These are phyloP conservation scores for Deroplatys truncata DNA, from an alignment of 2,888 invertebrate species.

Conservation along the genomic window DNA sequence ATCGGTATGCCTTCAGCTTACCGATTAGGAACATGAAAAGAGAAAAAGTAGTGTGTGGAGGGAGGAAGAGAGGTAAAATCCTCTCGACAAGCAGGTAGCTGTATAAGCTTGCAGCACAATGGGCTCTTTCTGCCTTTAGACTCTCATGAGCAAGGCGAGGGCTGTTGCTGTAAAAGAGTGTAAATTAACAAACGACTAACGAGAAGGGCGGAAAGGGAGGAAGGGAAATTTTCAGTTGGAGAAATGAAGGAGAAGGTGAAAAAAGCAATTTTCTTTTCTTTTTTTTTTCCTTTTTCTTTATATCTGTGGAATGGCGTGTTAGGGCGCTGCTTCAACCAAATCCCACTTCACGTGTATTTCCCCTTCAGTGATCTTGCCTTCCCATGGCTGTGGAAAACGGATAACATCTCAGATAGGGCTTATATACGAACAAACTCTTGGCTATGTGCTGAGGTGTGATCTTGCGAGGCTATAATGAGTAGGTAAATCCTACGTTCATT, in stretches of 20 bases:
- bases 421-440: no score
- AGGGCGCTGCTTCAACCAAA: neutral
- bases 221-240: neutral
- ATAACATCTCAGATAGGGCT: neutral
- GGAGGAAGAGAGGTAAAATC: neutral
- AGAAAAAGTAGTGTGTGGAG: no score
- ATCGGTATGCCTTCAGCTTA: neutral
- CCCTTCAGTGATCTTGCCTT: neutral
- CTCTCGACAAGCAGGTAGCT: neutral
- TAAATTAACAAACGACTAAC: neutral
- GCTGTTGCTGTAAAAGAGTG: neutral
- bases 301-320: neutral
- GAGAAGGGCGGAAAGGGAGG: neutral
- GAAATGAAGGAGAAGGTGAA: neutral
- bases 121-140: neutral
- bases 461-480: no score
- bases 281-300: neutral
- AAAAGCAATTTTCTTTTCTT: neutral
- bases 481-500: no score
- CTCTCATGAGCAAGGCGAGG: neutral
- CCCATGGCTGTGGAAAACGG: neutral
- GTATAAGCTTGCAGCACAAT: neutral
- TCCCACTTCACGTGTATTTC: neutral
- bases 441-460: no score
- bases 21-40: neutral